These are phyloP conservation scores for Neosilurus hyrtlii DNA, from an alignment of 2,797 vertebrate species.

Conservation along the genomic window DNA sequence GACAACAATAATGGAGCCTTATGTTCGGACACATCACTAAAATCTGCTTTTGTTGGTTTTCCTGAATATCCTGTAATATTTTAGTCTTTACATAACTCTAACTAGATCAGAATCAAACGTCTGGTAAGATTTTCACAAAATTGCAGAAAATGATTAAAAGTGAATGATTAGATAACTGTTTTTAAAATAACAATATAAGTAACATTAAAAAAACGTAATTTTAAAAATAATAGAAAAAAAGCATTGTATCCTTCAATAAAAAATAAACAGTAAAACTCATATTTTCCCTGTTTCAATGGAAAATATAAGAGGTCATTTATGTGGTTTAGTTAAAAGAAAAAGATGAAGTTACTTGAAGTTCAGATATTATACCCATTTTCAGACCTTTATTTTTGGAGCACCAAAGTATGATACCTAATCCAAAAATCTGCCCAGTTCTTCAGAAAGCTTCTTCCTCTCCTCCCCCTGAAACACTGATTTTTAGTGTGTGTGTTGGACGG, in stretches of 20 bases:
- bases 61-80: not conserved
- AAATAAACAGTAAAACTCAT: too few relatives aligned
- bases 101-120: not conserved
- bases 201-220: not conserved
- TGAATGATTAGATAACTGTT: not conserved
- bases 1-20: not conserved
- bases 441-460: too few relatives aligned
- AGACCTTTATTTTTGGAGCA: too few relatives aligned
- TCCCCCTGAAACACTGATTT: too few relatives aligned
- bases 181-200: too few relatives aligned
- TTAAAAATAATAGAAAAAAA: too few relatives aligned
- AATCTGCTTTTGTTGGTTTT: not conserved
- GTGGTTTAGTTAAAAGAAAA: too few relatives aligned
- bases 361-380: too few relatives aligned
- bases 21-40: not conserved
- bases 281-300: not conserved
- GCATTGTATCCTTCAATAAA: not conserved
- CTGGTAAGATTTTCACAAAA: not conserved
- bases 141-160: not conserved
- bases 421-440: too few relatives aligned
- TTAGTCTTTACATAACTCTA: not conserved
- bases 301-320: not conserved
- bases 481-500: too few relatives aligned
- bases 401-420: too few relatives aligned
- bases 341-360: too few relatives aligned